A percentile compares a stretch with the other conserved stretches of the same genome.
Evolutionary conservation across 1,140 invertebrate genomes (phyloP).

Genomic region (Hyles euphorbiae): DNA sequence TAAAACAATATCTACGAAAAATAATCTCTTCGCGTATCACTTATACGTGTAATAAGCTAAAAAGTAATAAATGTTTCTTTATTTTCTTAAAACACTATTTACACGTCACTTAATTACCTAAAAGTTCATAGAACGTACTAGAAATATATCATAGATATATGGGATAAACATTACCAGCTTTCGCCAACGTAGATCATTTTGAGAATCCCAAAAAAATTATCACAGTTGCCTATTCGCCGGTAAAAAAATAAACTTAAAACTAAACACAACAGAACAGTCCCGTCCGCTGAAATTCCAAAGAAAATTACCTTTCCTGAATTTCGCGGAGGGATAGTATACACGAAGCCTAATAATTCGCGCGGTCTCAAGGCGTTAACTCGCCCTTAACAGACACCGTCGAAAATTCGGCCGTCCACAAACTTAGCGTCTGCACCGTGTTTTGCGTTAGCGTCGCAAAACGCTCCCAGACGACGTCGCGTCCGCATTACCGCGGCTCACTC

Average conservation of each 20-base stretch:
- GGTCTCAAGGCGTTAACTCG: slow-evolving; percentile 13
- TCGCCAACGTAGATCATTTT: slow-evolving; percentile 50
- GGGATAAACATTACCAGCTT: slow-evolving; percentile 88
- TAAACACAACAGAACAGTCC: slow-evolving; percentile 44
- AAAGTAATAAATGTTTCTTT: neutral
- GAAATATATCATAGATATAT: slow-evolving; percentile 98
- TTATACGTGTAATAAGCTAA: slow-evolving; percentile 11
- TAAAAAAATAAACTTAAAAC: slow-evolving; percentile 58
- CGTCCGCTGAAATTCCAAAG: slow-evolving; percentile 65
- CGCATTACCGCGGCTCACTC: slow-evolving; percentile 69
- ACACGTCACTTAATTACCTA: slow-evolving; percentile 51
- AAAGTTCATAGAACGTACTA: slow-evolving; percentile 94
- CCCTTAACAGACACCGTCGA: slow-evolving; percentile 14
- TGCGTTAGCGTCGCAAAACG: slow-evolving; percentile 46
- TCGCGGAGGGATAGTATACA: slow-evolving; percentile 49
- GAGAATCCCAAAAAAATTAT: slow-evolving; percentile 26
- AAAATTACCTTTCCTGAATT: slow-evolving; percentile 74
- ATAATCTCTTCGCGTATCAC: slow-evolving; percentile 32
- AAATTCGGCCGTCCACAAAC: slow-evolving; percentile 43
- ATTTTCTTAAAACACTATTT: slow-evolving; percentile 37
- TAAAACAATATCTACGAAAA: slow-evolving; percentile 14
- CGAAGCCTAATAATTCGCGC: slow-evolving; percentile 32
- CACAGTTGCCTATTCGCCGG: slow-evolving; percentile 50
- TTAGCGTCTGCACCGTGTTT: slow-evolving; percentile 47
- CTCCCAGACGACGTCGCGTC: slow-evolving; percentile 43